These are phyloP conservation scores for Periphyllus acericola DNA, from an alignment of 2,888 invertebrate genomes.

Conservation along the genomic window DNA sequence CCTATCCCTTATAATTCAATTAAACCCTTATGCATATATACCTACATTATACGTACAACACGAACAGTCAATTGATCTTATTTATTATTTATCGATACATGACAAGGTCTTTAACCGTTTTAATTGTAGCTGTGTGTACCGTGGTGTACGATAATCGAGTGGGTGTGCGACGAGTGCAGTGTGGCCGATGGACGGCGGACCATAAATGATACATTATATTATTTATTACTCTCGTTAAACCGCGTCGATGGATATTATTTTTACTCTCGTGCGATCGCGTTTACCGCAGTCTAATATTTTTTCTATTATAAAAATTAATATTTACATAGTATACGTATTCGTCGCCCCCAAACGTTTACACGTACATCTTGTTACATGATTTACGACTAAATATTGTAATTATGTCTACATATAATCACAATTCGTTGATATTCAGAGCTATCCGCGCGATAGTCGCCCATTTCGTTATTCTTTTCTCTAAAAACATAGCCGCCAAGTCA, in stretches of 20 bases:
- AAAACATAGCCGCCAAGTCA: not conserved
- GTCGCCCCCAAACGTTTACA: not conserved
- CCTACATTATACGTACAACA: no score
- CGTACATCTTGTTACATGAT: not conserved
- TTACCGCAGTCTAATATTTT: not conserved
- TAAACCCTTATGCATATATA: no score
- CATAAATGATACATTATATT: not conserved
- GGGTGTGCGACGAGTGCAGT: not conserved
- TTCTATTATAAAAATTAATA: slow-evolving; percentile 3
- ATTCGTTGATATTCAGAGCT: slow-evolving; percentile 35
- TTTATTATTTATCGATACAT: not conserved
- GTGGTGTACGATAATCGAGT: not conserved
- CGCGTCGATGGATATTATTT: slow-evolving; percentile 15
- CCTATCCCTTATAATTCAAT: not conserved
- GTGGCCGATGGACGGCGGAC: no score
- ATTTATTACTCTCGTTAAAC: slow-evolving; percentile 18
- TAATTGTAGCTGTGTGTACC: not conserved
- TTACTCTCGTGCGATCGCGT: not conserved
- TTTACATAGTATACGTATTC: slow-evolving; percentile 12
- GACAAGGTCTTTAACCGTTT: slow-evolving; percentile 15
- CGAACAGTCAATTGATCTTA: no score
- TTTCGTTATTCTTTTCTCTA: slow-evolving; percentile 11
- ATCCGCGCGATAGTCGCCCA: not conserved
- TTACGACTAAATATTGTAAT: slow-evolving; percentile 28
- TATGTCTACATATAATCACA: slow-evolving; percentile 18